Conservation (phyloP, 2,888 invertebrate species). For the Nephrotoma flavescens region DNA sequence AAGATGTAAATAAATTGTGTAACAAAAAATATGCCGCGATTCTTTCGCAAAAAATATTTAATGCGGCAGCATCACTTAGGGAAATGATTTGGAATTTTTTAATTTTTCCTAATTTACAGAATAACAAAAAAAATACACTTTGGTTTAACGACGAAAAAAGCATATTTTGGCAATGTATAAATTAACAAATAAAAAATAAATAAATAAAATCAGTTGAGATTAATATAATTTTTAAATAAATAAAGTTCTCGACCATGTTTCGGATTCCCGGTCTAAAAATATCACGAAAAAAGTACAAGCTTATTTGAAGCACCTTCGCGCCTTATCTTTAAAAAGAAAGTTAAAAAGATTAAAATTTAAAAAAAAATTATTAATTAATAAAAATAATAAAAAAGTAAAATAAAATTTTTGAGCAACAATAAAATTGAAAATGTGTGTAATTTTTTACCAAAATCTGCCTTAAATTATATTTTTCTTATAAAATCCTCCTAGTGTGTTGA, state of each 20-base stretch:
- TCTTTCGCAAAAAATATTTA: not conserved
- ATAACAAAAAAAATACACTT: slow-evolving; percentile 6
- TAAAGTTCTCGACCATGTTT: slow-evolving; percentile 33
- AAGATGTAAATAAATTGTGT: not conserved
- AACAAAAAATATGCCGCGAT: not conserved
- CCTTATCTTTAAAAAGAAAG: slow-evolving; percentile 44
- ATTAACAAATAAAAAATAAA: not conserved
- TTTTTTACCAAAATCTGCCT: slow-evolving; percentile 48
- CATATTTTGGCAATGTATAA: slow-evolving; percentile 17
- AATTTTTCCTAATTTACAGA: slow-evolving; percentile 15
- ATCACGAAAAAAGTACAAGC: slow-evolving; percentile 56
- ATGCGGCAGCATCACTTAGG: slow-evolving; percentile 5
- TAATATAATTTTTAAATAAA: slow-evolving; percentile 8
- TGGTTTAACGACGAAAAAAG: slow-evolving; percentile 19
- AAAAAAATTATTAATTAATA: slow-evolving; percentile 8
- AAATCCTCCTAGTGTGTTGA: slow-evolving; percentile 20
- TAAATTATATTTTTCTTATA: slow-evolving; percentile 47
- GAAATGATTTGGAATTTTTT: slow-evolving; percentile 11
- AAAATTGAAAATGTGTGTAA: slow-evolving; percentile 37
- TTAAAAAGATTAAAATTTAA: slow-evolving; percentile 20
- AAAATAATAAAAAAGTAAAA: slow-evolving; percentile 14
- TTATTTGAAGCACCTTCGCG: slow-evolving; percentile 59
- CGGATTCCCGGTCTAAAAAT: slow-evolving; percentile 42
- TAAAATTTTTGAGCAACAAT: slow-evolving; percentile 14
- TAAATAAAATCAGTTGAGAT: slow-evolving; percentile 7